These are phyloP conservation scores for Crenichthys baileyi DNA, from an alignment of 2,797 vertebrate genomes.

Conservation along the genomic window DNA sequence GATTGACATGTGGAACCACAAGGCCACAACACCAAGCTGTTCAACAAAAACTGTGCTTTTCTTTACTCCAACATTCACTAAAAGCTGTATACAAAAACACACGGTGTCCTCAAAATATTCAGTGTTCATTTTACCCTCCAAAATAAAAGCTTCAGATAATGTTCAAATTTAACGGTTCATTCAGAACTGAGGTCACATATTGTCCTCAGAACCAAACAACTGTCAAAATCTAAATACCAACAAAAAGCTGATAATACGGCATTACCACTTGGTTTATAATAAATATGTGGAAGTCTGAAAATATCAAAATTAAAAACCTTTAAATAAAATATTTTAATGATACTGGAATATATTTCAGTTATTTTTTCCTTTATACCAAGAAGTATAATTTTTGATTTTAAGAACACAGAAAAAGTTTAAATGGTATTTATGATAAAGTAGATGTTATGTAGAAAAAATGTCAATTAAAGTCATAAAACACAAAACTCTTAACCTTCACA, in stretches of 20 bases:
- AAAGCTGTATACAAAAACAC: neutral
- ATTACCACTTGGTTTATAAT: neutral
- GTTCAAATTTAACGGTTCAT: neutral
- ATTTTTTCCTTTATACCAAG: neutral
- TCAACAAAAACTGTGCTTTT: constrained; percentile 10
- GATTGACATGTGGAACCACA: constrained; percentile 23
- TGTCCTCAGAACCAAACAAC: neutral
- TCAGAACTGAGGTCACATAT: neutral
- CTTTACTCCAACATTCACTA: constrained; percentile 29
- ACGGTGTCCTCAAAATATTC: constrained; percentile 26
- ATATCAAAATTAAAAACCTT: neutral
- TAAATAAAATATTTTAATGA: neutral
- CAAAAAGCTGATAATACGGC: neutral
- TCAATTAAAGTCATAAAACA: neutral
- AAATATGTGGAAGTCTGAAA: neutral
- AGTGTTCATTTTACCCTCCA: neutral
- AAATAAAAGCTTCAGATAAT: neutral
- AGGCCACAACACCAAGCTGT: constrained; percentile 46
- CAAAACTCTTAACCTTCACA: neutral
- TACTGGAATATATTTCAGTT: neutral
- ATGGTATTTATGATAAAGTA: neutral
- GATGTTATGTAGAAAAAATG: neutral
- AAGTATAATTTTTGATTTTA: neutral
- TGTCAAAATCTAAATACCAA: neutral
- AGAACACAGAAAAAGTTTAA: neutral